Percentiles rank a stretch among this genome's conserved stretches.
These are phyloP conservation scores for Champsocephalus esox DNA, from an alignment of 2,797 vertebrate species.

Conservation along the genomic window DNA sequence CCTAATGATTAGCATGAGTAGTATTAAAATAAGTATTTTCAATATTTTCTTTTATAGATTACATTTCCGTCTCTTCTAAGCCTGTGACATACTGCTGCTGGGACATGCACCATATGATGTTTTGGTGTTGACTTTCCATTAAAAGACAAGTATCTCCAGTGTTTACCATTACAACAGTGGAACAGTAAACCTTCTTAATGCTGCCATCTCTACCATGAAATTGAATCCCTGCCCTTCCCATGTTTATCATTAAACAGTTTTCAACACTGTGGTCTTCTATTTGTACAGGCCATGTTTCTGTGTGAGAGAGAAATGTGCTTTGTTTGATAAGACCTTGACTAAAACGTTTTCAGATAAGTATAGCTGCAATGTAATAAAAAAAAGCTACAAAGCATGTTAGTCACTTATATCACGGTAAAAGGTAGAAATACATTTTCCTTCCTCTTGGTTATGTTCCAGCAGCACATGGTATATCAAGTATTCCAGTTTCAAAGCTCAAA, in stretches of 20 bases:
- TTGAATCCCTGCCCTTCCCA: conserved; percentile 1
- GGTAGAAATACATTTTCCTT: not conserved
- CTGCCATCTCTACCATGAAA: not conserved
- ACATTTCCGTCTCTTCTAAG: not conserved
- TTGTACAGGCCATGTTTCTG: conserved; percentile 24
- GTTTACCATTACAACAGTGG: conserved; percentile 1
- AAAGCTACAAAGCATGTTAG: not conserved
- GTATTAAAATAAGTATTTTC: not conserved
- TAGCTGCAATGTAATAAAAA: not conserved
- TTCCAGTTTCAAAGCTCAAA: conserved; percentile 17
- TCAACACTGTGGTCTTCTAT: conserved; percentile 1
- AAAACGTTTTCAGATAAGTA: too few relatives aligned
- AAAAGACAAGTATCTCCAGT: conserved; percentile 2
- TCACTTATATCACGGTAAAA: conserved; percentile 14
- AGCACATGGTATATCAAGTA: conserved; percentile 35
- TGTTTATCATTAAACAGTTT: conserved; percentile 18
- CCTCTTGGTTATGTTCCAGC: not conserved
- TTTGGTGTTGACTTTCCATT: conserved; percentile 28
- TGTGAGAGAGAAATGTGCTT: conserved; percentile 37
- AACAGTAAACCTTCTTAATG: conserved; percentile 24
- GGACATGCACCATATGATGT: not conserved
- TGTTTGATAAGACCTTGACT: conserved; percentile 38
- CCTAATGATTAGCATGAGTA: not conserved
- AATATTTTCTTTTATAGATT: not conserved
- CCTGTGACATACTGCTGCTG: not conserved